phyloP scores from a whole-genome alignment of 1,140 invertebrate species.

The Drosophila punjabiensis region DNA sequence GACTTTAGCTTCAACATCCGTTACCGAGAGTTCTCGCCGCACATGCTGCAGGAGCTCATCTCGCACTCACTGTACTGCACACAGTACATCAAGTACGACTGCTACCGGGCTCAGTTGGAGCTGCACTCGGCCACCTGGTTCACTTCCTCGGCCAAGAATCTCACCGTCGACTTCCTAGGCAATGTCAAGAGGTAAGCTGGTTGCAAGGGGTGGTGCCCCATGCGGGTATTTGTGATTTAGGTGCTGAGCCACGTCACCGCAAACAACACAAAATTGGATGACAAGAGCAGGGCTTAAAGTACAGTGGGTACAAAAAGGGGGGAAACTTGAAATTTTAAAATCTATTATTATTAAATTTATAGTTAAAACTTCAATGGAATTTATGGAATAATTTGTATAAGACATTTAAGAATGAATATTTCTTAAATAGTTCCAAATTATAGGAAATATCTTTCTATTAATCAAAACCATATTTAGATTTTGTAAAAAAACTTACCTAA shows the following conservation, averaged over 20 bases:
- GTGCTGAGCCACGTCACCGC: conserved; percentile 52
- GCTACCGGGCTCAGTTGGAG: conserved; percentile 94
- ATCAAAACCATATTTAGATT: not conserved
- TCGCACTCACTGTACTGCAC: conserved; percentile 95
- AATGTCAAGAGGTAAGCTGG: conserved; percentile 92
- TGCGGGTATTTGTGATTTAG: conserved; percentile 65
- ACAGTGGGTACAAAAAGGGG: conserved; percentile 18
- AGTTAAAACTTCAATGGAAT: too few relatives aligned
- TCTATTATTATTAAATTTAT: not conserved
- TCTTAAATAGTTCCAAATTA: too few relatives aligned
- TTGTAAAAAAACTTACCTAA: not conserved
- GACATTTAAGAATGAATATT: too few relatives aligned
- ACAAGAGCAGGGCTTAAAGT: conserved; percentile 24
- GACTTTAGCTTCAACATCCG: conserved; percentile 94
- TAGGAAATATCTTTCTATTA: too few relatives aligned
- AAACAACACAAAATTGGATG: conserved; percentile 53
- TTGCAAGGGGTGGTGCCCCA: conserved; percentile 19
- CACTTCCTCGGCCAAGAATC: conserved; percentile 90
- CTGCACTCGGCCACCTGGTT: conserved; percentile 96
- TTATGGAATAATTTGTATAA: not conserved
- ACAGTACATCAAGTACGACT: conserved; percentile 96
- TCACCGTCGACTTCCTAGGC: conserved; percentile 93
- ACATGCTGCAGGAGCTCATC: conserved; percentile 96
- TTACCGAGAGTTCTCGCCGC: conserved; percentile 94
- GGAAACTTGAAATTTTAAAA: not conserved